Conservation (phyloP, 2,888 invertebrate species). For the Yponomeuta cagnagella region DNA sequence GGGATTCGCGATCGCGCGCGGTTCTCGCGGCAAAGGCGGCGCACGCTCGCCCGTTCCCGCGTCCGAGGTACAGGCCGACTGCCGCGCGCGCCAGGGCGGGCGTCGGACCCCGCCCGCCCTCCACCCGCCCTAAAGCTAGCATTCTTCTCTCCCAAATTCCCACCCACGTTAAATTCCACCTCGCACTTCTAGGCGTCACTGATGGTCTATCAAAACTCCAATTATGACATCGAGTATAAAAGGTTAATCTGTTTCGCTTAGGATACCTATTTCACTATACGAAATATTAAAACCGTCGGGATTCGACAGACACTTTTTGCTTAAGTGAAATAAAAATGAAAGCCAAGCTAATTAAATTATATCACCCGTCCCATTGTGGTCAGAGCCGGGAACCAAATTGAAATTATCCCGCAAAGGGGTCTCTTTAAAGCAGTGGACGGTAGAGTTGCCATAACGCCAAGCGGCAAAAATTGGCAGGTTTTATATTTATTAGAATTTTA, state of each 20-base stretch:
- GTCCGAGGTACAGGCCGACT: slow-evolving; percentile 28
- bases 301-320: neutral
- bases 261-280: slow-evolving; percentile 6
- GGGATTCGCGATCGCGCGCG: slow-evolving; percentile 14
- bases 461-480: neutral
- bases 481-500: neutral
- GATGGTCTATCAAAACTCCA: slow-evolving; percentile 11
- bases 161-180: slow-evolving; percentile 32
- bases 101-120: slow-evolving; percentile 48
- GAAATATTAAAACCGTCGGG: neutral
- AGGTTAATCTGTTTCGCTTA: neutral
- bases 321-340: slow-evolving; percentile 16
- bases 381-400: neutral
- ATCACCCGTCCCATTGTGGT: neutral
- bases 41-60: slow-evolving; percentile 11
- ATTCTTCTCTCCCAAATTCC: slow-evolving; percentile 36
- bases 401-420: neutral
- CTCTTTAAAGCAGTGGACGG: neutral
- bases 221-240: slow-evolving; percentile 5
- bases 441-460: neutral
- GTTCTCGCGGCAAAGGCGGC: slow-evolving; percentile 2
- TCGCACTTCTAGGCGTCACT: slow-evolving; percentile 37
- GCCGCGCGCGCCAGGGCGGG: slow-evolving; percentile 47
- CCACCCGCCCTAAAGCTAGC: slow-evolving; percentile 35
- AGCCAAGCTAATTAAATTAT: neutral